Evolutionary conservation across 2,113 vertebrate species (phyloP).

Genomic region (Amia ocellicauda): DNA sequence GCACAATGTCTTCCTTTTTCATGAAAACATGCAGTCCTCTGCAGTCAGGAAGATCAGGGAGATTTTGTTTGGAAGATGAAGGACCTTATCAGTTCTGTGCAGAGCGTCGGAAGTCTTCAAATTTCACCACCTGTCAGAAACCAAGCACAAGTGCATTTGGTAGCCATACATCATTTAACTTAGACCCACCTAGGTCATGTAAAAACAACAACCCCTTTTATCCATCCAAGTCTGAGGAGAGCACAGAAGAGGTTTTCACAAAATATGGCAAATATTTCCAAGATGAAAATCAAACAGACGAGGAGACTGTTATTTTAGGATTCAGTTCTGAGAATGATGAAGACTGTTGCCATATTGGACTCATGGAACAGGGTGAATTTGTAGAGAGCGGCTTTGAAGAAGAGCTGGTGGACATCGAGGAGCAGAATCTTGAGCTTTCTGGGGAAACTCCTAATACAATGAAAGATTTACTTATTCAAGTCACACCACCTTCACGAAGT

Average conservation of each 20-base stretch:
- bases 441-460: conserved; percentile 21
- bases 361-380: conserved; percentile 44
- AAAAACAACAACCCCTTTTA: conserved; percentile 34
- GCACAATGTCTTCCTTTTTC: conserved; percentile 52
- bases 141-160: conserved; percentile 32
- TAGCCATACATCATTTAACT: conserved; percentile 32
- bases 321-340: conserved; percentile 24
- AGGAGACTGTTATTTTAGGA: conserved; percentile 14
- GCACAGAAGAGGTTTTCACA: conserved; percentile 31
- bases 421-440: conserved; percentile 5
- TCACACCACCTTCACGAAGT: conserved; percentile 46
- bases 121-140: conserved; percentile 28
- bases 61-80: conserved; percentile 27
- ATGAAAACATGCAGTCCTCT: conserved; percentile 47
- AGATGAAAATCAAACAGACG: conserved; percentile 18
- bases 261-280: conserved; percentile 26
- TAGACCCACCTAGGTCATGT: conserved; percentile 31
- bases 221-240: conserved; percentile 44
- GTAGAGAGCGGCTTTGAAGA: conserved; percentile 54
- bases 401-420: conserved; percentile 39
- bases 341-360: conserved; percentile 23
- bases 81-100: conserved; percentile 26
- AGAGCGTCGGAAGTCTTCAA: conserved; percentile 41
- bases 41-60: conserved; percentile 43
- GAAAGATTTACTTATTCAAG: conserved; percentile 33